phyloP scores from a whole-genome alignment of 2,113 vertebrate genomes.

The Colinus virginianus region DNA sequence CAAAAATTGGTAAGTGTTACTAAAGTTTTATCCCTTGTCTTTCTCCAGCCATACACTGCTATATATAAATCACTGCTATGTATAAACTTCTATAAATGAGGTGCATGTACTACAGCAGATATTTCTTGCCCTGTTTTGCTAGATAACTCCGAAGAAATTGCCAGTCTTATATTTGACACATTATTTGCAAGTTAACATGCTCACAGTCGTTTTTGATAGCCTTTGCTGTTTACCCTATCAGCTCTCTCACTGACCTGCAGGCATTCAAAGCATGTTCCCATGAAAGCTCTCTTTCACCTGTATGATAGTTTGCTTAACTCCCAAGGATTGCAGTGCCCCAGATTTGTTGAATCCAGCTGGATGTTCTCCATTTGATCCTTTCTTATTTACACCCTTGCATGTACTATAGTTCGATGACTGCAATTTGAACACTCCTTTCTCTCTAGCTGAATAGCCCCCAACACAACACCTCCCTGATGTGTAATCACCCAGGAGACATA shows the following conservation, averaged over 20 bases:
- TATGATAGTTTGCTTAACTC: not conserved
- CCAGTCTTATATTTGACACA: conserved; percentile 80
- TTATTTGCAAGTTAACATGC: conserved; percentile 77
- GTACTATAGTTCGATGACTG: not conserved
- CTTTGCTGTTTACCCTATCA: not conserved
- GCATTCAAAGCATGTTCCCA: not conserved
- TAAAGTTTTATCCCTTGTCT: not conserved
- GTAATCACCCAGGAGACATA: conserved; percentile 62
- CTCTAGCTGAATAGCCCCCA: conserved; percentile 36
- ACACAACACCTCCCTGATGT: not conserved
- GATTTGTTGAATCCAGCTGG: not conserved
- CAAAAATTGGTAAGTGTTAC: no score
- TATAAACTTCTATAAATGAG: conserved; percentile 1
- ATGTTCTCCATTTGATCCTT: not conserved
- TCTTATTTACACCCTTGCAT: not conserved
- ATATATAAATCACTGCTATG: no score
- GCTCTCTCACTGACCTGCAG: not conserved
- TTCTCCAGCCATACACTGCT: not conserved
- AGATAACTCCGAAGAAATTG: conserved; percentile 82
- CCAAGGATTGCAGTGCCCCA: not conserved
- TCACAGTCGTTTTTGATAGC: conserved; percentile 71
- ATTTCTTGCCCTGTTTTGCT: conserved; percentile 80
- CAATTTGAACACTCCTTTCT: conserved; percentile 20
- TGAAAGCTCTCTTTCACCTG: not conserved
- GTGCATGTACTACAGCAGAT: conserved; percentile 77